Conservation (phyloP, 1,140 invertebrate genomes). For the Adelges cooleyi region DNA sequence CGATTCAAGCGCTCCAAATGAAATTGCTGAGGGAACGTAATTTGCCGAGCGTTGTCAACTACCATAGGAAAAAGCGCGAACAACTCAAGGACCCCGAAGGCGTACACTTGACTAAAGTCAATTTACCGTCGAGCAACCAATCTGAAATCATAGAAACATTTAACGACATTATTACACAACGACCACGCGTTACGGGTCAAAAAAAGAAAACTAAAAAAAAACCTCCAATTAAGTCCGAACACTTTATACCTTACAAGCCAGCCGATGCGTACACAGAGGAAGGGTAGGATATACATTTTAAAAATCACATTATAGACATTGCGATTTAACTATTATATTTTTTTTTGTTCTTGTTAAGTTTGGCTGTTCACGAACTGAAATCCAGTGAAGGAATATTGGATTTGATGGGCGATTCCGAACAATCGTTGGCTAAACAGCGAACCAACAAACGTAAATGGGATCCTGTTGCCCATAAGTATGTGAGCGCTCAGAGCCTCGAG, state of each 20-base stretch:
- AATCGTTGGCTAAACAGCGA: constrained; percentile 42
- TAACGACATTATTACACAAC: constrained; percentile 31
- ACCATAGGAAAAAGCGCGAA: constrained; percentile 37
- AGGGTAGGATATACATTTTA: constrained; percentile 47
- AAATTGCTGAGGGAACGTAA: constrained; percentile 56
- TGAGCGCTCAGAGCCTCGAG: constrained; percentile 33
- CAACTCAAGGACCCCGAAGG: neutral
- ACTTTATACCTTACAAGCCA: constrained; percentile 79
- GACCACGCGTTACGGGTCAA: constrained; percentile 33
- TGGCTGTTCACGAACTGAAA: constrained; percentile 66
- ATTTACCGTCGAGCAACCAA: constrained; percentile 21
- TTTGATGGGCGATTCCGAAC: constrained; percentile 63
- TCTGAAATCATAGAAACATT: constrained; percentile 34
- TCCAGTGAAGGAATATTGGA: constrained; percentile 64
- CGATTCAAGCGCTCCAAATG: constrained; percentile 41
- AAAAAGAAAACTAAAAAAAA: constrained; percentile 32
- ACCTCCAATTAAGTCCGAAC: constrained; percentile 49
- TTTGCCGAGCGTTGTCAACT: constrained; percentile 45
- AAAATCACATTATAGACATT: neutral
- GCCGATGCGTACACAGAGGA: constrained; percentile 77
- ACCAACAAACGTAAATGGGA: constrained; percentile 31
- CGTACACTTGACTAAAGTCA: neutral
- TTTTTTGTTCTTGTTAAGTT: constrained; percentile 40
- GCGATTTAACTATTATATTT: neutral
- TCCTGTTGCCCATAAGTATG: constrained; percentile 29